phyloP scores from a whole-genome alignment of 2,888 invertebrate genomes.

The Lymantria dispar region DNA sequence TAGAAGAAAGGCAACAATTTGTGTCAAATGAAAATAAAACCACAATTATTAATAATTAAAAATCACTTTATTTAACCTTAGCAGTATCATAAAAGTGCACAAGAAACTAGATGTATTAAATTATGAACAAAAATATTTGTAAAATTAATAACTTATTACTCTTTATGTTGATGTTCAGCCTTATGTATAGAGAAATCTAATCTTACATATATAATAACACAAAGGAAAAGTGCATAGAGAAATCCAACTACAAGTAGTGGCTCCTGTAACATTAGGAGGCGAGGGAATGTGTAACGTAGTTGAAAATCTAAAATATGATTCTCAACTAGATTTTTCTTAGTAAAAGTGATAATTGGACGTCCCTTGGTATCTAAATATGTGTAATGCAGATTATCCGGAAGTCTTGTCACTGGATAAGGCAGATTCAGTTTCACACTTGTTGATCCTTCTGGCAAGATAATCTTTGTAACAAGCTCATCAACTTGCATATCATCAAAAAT shows the following conservation, averaged over 20 bases:
- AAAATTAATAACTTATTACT: slow-evolving; percentile 50
- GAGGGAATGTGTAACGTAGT: slow-evolving; percentile 93
- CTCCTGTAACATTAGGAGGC: slow-evolving; percentile 94
- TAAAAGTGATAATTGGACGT: slow-evolving; percentile 92
- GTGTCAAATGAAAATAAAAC: slow-evolving; percentile 14
- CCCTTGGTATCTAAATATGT: slow-evolving; percentile 98
- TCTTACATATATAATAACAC: slow-evolving; percentile 96
- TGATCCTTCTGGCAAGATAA: slow-evolving; percentile 97
- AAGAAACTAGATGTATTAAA: slow-evolving; percentile 40
- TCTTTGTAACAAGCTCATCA: slow-evolving; percentile 92
- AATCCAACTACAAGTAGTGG: slow-evolving; percentile 94
- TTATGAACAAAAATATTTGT: slow-evolving; percentile 35
- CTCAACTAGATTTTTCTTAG: slow-evolving; percentile 94
- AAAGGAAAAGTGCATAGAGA: slow-evolving; percentile 93
- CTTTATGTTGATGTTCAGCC: slow-evolving; percentile 83
- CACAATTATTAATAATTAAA: slow-evolving; percentile 28
- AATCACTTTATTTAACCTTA: slow-evolving; percentile 51
- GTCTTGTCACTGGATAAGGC: slow-evolving; percentile 90
- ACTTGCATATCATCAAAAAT: slow-evolving; percentile 98
- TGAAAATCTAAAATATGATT: slow-evolving; percentile 98
- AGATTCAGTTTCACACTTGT: slow-evolving; percentile 90
- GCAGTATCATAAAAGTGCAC: slow-evolving; percentile 50
- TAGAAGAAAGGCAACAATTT: no score
- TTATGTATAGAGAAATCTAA: slow-evolving; percentile 97
- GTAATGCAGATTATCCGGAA: slow-evolving; percentile 89